Conservation (phyloP, 2,113 vertebrate species). For the Pterocles gutturalis region DNA sequence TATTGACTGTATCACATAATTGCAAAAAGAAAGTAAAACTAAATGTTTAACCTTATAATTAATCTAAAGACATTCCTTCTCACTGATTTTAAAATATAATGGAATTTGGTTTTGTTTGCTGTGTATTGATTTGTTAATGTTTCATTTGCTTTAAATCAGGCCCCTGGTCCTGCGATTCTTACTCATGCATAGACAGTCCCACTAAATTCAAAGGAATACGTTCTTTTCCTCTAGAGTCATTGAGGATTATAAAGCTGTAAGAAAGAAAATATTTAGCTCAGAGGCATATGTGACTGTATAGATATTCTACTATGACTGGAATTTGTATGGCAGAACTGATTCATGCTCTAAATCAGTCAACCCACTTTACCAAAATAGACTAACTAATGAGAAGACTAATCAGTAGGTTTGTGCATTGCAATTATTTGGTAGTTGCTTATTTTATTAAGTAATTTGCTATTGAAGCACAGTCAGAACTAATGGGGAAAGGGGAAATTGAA, state of each 20-base stretch:
- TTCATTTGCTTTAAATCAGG: slow-evolving; percentile 1
- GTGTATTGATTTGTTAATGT: background rate
- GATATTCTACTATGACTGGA: slow-evolving; percentile 1
- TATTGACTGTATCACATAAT: background rate
- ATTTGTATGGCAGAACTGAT: slow-evolving; percentile 28
- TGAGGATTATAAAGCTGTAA: slow-evolving; percentile 5
- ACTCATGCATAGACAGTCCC: background rate
- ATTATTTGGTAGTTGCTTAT: slow-evolving; percentile 35
- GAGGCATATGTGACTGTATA: background rate
- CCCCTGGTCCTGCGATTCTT: background rate
- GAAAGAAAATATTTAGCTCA: slow-evolving; percentile 41
- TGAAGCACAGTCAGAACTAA: slow-evolving; percentile 1
- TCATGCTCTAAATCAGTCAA: slow-evolving; percentile 41
- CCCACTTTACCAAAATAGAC: slow-evolving; percentile 37
- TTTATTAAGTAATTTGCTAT: slow-evolving; percentile 39
- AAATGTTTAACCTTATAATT: background rate
- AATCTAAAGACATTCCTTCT: background rate
- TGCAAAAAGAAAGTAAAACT: background rate
- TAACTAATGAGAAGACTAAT: slow-evolving; percentile 39
- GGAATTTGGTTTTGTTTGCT: background rate
- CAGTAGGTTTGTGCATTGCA: slow-evolving; percentile 6
- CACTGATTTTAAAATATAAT: background rate
- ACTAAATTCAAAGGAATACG: background rate
- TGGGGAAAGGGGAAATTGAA: background rate
- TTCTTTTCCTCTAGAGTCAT: slow-evolving; percentile 2